phyloP scores from a whole-genome alignment of 2,888 invertebrate species.

The Acanthopleura granulata region DNA sequence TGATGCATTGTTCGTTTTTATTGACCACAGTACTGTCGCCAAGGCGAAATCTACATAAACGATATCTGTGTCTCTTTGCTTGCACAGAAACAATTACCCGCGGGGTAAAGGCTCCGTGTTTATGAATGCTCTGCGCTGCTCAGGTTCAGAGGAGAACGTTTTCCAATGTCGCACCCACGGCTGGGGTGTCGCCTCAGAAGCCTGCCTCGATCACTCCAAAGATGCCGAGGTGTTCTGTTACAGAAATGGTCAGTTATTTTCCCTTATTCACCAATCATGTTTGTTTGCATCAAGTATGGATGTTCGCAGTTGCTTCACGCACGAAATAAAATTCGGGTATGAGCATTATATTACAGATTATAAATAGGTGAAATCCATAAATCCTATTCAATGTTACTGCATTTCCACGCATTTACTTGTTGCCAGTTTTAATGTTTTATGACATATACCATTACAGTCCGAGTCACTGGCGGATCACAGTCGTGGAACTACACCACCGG shows the following conservation, averaged over 20 bases:
- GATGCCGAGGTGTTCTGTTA: constrained; percentile 51
- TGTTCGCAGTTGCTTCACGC: too few relatives aligned
- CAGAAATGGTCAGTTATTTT: constrained; percentile 39
- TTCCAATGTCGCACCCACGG: constrained; percentile 47
- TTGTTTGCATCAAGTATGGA: too few relatives aligned
- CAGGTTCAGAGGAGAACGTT: constrained; percentile 35
- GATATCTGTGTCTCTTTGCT: too few relatives aligned
- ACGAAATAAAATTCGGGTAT: too few relatives aligned
- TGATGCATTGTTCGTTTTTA: too few relatives aligned
- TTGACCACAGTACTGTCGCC: too few relatives aligned
- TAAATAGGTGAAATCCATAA: too few relatives aligned
- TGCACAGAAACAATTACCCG: background rate
- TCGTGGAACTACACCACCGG: background rate
- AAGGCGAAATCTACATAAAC: too few relatives aligned
- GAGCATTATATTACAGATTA: too few relatives aligned
- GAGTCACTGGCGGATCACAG: background rate
- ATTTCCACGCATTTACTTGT: background rate
- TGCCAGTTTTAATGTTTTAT: too few relatives aligned
- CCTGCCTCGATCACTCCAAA: constrained; percentile 41
- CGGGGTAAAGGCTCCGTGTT: constrained; percentile 41
- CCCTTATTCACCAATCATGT: too few relatives aligned
- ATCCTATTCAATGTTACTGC: too few relatives aligned
- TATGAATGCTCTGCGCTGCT: constrained; percentile 47
- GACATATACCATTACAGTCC: background rate
- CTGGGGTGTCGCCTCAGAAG: constrained; percentile 39